A percentile compares a stretch with the other conserved stretches of the same genome.
phyloP scores from a whole-genome alignment of 2,888 invertebrate species.

The Mellilla xanthometata region DNA sequence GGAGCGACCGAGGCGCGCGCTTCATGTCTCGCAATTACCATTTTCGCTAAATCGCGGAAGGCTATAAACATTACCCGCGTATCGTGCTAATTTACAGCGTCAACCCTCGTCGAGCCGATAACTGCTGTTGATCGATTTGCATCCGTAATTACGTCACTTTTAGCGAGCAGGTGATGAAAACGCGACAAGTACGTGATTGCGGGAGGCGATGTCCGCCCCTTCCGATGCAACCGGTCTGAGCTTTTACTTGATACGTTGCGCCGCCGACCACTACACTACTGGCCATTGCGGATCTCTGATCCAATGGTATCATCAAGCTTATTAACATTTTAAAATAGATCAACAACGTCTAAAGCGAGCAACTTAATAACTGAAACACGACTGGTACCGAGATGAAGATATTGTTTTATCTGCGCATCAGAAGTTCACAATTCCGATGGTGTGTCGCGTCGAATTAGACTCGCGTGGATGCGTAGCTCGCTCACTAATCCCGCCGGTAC shows the following conservation, averaged over 20 bases:
- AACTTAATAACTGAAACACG: slow-evolving; percentile 5
- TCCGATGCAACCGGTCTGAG: slow-evolving; percentile 68
- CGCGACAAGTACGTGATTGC: slow-evolving; percentile 78
- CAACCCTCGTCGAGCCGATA: slow-evolving; percentile 73
- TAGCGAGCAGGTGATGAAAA: slow-evolving; percentile 79
- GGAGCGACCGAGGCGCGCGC: slow-evolving; percentile 31
- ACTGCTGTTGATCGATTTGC: slow-evolving; percentile 80
- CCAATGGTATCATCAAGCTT: slow-evolving; percentile 18
- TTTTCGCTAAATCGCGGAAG: slow-evolving; percentile 69
- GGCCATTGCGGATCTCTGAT: slow-evolving; percentile 30
- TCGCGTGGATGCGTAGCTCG: slow-evolving; percentile 60
- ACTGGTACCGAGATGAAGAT: slow-evolving; percentile 53
- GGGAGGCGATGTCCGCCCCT: slow-evolving; percentile 64
- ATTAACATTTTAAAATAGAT: slow-evolving; percentile 6
- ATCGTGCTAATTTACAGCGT: slow-evolving; percentile 76
- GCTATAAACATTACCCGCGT: slow-evolving; percentile 73
- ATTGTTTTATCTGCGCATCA: slow-evolving; percentile 78
- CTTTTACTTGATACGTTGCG: slow-evolving; percentile 50
- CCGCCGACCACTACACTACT: slow-evolving; percentile 31
- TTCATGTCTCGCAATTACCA: slow-evolving; percentile 57
- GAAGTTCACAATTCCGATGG: slow-evolving; percentile 66
- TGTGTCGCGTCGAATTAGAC: slow-evolving; percentile 68
- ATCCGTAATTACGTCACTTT: slow-evolving; percentile 81
- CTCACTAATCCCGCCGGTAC: slow-evolving; percentile 64
- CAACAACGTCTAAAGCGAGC: not conserved